phyloP scores from a whole-genome alignment of 2,113 vertebrate species.

The Atrichornis clamosus region DNA sequence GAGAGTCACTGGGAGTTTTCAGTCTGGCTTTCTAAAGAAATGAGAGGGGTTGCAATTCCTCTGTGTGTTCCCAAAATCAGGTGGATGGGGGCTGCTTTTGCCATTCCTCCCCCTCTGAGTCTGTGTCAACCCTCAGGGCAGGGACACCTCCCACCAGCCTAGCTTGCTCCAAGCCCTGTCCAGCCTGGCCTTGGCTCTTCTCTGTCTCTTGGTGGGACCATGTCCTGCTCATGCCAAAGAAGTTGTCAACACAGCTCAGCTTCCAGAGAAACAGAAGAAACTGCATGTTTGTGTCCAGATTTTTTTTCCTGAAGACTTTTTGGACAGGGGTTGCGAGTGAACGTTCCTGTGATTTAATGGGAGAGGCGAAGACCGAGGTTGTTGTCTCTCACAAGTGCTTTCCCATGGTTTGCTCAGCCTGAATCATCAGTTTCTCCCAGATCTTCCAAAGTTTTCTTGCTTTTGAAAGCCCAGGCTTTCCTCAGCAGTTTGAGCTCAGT shows the following conservation, averaged over 20 bases:
- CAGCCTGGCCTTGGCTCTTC: neutral
- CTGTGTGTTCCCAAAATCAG: neutral
- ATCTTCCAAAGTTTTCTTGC: neutral
- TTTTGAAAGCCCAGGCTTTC: neutral
- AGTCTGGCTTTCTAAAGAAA: neutral
- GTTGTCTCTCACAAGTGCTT: neutral
- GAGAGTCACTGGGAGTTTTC: neutral
- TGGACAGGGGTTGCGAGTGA: neutral
- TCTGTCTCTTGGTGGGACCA: neutral
- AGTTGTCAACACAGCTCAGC: neutral
- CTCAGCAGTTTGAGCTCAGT: neutral
- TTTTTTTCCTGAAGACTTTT: neutral
- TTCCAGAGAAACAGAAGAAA: neutral
- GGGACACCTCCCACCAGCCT: neutral
- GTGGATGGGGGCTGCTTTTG: neutral
- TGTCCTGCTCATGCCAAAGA: neutral
- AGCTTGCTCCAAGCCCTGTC: neutral
- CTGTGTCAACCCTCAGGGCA: neutral
- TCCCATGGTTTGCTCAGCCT: neutral
- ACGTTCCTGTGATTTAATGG: accelerated
- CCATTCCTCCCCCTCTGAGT: neutral
- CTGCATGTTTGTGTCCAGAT: neutral
- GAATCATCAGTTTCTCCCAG: neutral
- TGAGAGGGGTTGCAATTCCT: neutral
- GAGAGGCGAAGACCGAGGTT: neutral